Evolutionary conservation across 64 coral and sea anemone species (phyloP).

Genomic region (Pocillopora verrucosa): DNA sequence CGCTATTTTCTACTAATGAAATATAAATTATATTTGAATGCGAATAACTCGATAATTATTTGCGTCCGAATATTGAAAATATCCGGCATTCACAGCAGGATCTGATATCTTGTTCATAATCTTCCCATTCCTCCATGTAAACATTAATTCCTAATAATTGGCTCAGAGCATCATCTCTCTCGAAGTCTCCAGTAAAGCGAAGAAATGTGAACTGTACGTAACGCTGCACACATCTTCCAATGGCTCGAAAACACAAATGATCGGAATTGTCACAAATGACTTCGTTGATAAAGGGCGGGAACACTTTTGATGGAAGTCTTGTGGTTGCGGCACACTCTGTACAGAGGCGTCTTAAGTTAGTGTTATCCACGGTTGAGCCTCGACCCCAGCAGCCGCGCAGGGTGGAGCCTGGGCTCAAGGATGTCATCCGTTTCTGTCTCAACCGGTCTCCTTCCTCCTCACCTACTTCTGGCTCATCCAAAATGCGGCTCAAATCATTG

Average conservation of each 20-base stretch:
- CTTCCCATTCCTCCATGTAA: neutral
- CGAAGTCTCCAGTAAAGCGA: neutral
- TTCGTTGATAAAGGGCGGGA: conserved; percentile 28
- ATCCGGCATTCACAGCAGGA: conserved; percentile 18
- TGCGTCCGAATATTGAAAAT: neutral
- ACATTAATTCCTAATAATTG: neutral
- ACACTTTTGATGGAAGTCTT: neutral
- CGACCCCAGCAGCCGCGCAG: neutral
- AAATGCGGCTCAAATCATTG: neutral
- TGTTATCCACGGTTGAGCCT: neutral
- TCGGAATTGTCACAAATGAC: neutral
- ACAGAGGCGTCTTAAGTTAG: neutral
- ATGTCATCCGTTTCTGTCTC: neutral
- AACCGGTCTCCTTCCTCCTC: neutral
- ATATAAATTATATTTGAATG: too few species aligned
- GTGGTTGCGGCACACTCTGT: conserved; percentile 11
- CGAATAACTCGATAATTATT: too few species aligned
- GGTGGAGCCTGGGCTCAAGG: neutral
- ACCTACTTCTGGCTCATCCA: neutral
- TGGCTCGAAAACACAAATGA: neutral
- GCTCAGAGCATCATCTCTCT: neutral
- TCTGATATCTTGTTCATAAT: neutral
- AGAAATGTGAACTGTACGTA: conserved; percentile 8
- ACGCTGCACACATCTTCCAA: neutral
- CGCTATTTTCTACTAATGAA: too few species aligned